Evolutionary conservation across 2,797 vertebrate species (phyloP), one percentile per base, ranked within the genome.

Genomic region (Linurgus olivaceus): DNA sequence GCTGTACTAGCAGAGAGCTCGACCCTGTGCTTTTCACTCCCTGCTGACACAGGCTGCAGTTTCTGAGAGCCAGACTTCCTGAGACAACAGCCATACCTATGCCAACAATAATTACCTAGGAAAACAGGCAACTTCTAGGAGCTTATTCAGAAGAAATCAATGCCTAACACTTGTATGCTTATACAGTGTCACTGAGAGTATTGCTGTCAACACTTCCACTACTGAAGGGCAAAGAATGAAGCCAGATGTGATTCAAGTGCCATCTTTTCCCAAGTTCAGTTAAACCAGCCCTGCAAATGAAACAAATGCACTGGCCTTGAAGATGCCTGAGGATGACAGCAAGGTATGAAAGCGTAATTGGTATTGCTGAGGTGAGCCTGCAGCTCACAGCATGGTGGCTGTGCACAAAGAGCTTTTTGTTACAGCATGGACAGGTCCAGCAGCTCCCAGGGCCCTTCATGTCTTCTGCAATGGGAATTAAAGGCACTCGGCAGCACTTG

Each of bases 51-150:
- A 88, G 71, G 42, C n/a, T 4, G 16, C 31, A 55, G 54, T 52
- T 94, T 70, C 76, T 51, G 76, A 87, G 47, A 59, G 66, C n/a
- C 90, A 84, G 61, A 25, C 45, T 81, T 79, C 26, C 76, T 74
- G 66, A 78, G 57, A 87, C 38, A 38, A 68, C 45, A 67, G 63
- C 13, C 44, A 16, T 68, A 71, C 62, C 86, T 76, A 67, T 74
- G 89, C 70, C 90, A 96, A 79, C 44, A 79, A 80, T 83, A 93
- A 96, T 89, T 91, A 90, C 88, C 70, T 80, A 65, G 8, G 47
- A 78, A 91, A 95, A 58, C 65, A 92, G 92, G 25, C 76, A 83
- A 71, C 75, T 95, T 94, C 51, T 67, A 83, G 82, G 74, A 90
- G 81, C 35, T 93, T 68, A 70, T 70, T 88, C 2, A 18, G 80